phyloP scores from a whole-genome alignment of 2,113 vertebrate genomes.

The Aptenodytes patagonicus region DNA sequence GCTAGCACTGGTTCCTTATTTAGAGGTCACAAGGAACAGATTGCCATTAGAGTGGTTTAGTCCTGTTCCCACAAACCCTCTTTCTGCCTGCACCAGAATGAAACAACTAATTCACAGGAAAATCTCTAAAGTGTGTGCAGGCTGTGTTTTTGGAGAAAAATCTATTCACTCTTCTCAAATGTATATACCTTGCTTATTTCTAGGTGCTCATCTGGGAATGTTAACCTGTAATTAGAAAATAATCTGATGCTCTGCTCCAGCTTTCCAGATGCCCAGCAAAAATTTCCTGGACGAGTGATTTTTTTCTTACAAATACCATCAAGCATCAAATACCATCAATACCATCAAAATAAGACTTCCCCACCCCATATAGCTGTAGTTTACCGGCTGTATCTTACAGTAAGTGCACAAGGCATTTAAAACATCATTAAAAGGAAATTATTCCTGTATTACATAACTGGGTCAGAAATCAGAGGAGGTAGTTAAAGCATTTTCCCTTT shows the following conservation, averaged over 20 bases:
- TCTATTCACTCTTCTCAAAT: neutral
- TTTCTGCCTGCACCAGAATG: neutral
- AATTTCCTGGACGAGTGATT: neutral
- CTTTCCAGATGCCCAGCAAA: neutral
- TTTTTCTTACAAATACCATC: neutral
- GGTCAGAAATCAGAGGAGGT: neutral
- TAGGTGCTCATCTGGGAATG: neutral
- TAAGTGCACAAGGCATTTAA: neutral
- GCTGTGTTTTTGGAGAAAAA: neutral
- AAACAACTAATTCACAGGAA: neutral
- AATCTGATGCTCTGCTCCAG: neutral
- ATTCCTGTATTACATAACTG: neutral
- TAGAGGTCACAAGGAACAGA: neutral
- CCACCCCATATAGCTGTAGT: neutral
- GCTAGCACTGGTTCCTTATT: neutral
- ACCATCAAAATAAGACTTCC: neutral
- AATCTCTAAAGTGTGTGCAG: neutral
- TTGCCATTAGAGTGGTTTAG: neutral
- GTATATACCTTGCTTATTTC: neutral
- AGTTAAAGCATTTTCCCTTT: neutral
- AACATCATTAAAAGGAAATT: neutral
- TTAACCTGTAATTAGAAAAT: neutral
- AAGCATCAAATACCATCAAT: neutral
- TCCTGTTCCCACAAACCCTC: neutral
- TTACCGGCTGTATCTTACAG: neutral